phyloP scores from a whole-genome alignment of 2,797 vertebrate genomes.

The Novumbra hubbsi region DNA sequence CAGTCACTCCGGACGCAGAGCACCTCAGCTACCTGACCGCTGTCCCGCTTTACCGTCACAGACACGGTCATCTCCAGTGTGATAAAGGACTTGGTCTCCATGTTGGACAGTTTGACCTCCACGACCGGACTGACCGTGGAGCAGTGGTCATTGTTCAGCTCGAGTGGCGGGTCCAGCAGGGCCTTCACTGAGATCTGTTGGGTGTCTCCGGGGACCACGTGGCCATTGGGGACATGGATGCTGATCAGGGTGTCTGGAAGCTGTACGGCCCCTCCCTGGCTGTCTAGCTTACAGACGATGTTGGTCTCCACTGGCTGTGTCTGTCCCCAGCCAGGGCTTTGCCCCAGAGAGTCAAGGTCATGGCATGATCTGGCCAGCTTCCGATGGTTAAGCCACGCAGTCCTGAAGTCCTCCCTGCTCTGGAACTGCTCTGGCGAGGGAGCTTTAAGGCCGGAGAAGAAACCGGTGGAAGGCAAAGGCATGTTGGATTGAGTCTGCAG shows the following conservation, averaged over 20 bases:
- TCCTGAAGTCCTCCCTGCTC: slow-evolving; percentile 92
- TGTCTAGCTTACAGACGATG: slow-evolving; percentile 89
- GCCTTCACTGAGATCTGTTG: slow-evolving; percentile 96
- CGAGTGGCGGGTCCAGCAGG: slow-evolving; percentile 89
- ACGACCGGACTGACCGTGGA: slow-evolving; percentile 89
- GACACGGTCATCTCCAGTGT: slow-evolving; percentile 88
- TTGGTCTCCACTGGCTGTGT: slow-evolving; percentile 94
- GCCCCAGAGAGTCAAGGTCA: slow-evolving; percentile 89
- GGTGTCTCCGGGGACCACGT: slow-evolving; percentile 80
- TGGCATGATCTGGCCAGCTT: slow-evolving; percentile 95
- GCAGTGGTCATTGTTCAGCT: slow-evolving; percentile 89
- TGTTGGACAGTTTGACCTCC: slow-evolving; percentile 92
- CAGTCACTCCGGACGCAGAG: slow-evolving; percentile 87
- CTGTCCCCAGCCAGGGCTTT: slow-evolving; percentile 97
- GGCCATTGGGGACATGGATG: slow-evolving; percentile 88
- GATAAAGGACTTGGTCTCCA: slow-evolving; percentile 87
- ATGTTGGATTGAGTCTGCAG: slow-evolving; percentile 85
- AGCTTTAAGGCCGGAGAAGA: slow-evolving; percentile 87
- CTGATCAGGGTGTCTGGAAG: slow-evolving; percentile 93
- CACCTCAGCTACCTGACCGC: slow-evolving; percentile 77
- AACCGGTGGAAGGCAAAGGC: slow-evolving; percentile 68
- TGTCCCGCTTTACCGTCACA: slow-evolving; percentile 80
- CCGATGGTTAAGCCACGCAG: slow-evolving; percentile 93
- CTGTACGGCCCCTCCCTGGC: slow-evolving; percentile 87
- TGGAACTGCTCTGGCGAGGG: slow-evolving; percentile 94